Conservation (phyloP, 2,888 invertebrate species). For the Brachypterus glaber region DNA sequence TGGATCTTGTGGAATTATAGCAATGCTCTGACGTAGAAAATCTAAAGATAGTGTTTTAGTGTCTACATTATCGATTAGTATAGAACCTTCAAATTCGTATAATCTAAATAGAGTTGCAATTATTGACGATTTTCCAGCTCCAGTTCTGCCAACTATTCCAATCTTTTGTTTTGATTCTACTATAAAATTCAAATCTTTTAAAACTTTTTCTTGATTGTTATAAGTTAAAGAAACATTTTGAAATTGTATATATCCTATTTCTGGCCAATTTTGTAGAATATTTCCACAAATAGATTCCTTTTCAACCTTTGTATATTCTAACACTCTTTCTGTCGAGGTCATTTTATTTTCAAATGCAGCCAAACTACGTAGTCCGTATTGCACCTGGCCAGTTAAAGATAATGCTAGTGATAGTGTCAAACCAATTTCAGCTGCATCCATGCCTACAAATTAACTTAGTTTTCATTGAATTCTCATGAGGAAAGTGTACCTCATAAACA, state of each 20-base stretch:
- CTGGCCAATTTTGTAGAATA: conserved; percentile 55
- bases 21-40: conserved; percentile 45
- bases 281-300: conserved; percentile 30
- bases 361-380: conserved; percentile 65
- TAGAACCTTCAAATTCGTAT: conserved; percentile 43
- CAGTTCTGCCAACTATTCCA: conserved; percentile 69
- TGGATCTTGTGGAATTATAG: conserved; percentile 79
- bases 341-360: conserved; percentile 72
- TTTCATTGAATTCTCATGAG: too few relatives aligned
- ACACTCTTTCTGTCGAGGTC: conserved; percentile 80
- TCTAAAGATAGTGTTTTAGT: conserved; percentile 39
- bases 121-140: conserved; percentile 74
- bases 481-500: too few relatives aligned
- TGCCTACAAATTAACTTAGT: too few relatives aligned
- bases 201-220: conserved; percentile 47
- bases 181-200: conserved; percentile 45
- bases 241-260: conserved; percentile 48
- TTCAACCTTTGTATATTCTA: conserved; percentile 41
- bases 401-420: conserved; percentile 73
- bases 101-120: conserved; percentile 60
- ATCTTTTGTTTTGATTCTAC: conserved; percentile 40
- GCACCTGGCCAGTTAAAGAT: conserved; percentile 58
- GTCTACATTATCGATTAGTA: conserved; percentile 56
- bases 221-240: conserved; percentile 59
- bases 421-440: conserved; percentile 52